Evolutionary conservation across 2,888 invertebrate genomes (phyloP), one percentile per base, ranked within the genome.

Genomic region (Campoplex capitator): DNA sequence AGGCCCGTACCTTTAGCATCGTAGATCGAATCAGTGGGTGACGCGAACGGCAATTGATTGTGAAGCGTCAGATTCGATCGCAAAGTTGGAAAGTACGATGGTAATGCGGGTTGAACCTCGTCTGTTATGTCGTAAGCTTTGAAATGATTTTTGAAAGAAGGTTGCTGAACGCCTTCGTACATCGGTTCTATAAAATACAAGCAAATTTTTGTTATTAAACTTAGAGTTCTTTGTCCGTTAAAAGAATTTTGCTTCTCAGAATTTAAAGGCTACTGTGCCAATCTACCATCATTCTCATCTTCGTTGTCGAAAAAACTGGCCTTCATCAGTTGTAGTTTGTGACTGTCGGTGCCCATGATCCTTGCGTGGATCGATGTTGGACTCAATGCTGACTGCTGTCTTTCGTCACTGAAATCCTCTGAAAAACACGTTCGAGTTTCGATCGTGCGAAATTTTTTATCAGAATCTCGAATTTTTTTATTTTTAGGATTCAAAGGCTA

Each of bases 261-360:
- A 3, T 32, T 62, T 3, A 62, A 62, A 3, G 6, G 13, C 16
- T 62, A 6, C 4, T 62, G 11, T 32, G 16, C 32, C 32, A 32
- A 56, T 32, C n/a, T 80, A 87, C 89, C 90, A 16, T 90, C 90
- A 58, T 89, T 88, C 54, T 86, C 85, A 51, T 93, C 93, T 9
- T 92, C 94, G 28, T 92, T 93, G 1, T 95, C 95, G 90, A 97
- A 98, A 76, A 98, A 96, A 0, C 97, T 97, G 0, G 97, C 97
- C 93, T 98, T 98, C 98, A 98, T 98, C 0, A 97, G 95, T 91
- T 98, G 98, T 48, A 98, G 95, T 90, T 96, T 96, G 89, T 97
- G 97, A 23, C 97, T 95, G 88, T 96, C 96, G 0, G 96, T 95
- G 56, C 96, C 95, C 77, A 96, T 95, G n/a, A 97, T 94, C 0